Evolutionary conservation across 1,140 invertebrate genomes (phyloP), one percentile per base, ranked within the genome.

Genomic region (Zaprionus africanus): DNA sequence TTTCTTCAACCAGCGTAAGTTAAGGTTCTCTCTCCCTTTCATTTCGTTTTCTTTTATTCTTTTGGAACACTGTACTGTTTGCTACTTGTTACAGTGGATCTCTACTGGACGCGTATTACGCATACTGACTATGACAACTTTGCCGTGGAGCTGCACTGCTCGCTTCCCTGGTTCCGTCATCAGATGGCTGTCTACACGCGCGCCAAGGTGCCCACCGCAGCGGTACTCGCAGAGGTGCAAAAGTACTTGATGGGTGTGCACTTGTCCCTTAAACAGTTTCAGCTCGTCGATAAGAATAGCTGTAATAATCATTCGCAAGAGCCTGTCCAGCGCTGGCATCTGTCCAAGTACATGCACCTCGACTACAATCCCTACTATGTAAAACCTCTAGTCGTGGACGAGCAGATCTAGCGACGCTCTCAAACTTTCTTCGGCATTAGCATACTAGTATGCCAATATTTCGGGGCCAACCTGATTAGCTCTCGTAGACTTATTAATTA

Each of bases 71-170:
- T 34, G 9, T 11, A 34, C 9, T 34, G 31, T 34, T 34, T 34
- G 1, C 34, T 19, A 19, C 3, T 12, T 26, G 9, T 65, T 59
- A 9, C 34, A 87, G 83, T 88, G 61, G 64, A 87, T 58, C 54
- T 69, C 12, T 87, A 88, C 41, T 87, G 83, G 83, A 88, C 70
- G 3, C 58, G 78, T 31, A 81, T 87, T 12, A 87, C 83, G 7
- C 51, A 54, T 6, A 81, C 74, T 3, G 84, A 88, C 68, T 87
- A 83, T 19, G 36, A 13, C 0, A 78, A 53, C 24, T 76, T 38
- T 59, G 84, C 78, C 0, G 74, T 87, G 38, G 83, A 87, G 12
- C 61, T 88, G 4, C 81, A 88, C 49, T 87, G 83, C 12, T 67
- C 78, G 0, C 1, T 73, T 53, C 78, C 83, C 38, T 87, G 84